Evolutionary conservation across 2,113 vertebrate genomes (phyloP), one percentile per base, ranked within the genome.

Genomic region (Etheostoma cragini): DNA sequence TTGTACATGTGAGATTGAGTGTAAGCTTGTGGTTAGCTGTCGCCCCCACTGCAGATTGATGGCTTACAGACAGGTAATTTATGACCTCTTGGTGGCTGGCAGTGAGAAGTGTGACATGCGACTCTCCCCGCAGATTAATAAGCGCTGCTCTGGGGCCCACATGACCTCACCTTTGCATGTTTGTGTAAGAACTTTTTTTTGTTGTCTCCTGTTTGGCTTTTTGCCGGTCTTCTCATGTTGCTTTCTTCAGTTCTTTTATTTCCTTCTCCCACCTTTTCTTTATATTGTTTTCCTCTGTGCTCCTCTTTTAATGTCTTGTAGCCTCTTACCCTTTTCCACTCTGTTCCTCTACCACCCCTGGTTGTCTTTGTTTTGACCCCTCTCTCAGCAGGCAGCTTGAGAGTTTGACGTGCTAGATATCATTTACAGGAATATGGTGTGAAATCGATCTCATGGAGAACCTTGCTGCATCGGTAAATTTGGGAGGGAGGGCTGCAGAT

Each of bases 21-120:
- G 83, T 87, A 71, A 82, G 81, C 71, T 82, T 77, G 76, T 71
- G 80, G 62, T 80, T 82, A 19, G 62, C 78, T 81, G 80, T 92
- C 85, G 42, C 72, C 75, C 79, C 66, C 72, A 35, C 77, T 87
- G 72, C 58, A 89, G 92, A 90, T 89, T 93, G 93, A 94, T 92
- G 88, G 72, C 81, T 92, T 78, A 83, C 85, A 83, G 93, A 92
- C 91, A 91, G 91, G 88, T 94, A 89, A 94, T 94, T 91, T 93
- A 93, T 94, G 93, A 93, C 91, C 84, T 88, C 83, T 92, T 71
- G 22, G 84, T 89, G 73, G 74, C 86, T 87, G 86, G 72, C 88
- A 70, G 89, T 70, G 81, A 84, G 90, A 88, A 79, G 53, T 73
- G 84, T 94, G 90, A 94, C 89, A 86, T 76, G 85, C 75, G 70